These are phyloP conservation scores for Oostethus manadensis DNA, from an alignment of 2,113 vertebrate species.

Conservation along the genomic window DNA sequence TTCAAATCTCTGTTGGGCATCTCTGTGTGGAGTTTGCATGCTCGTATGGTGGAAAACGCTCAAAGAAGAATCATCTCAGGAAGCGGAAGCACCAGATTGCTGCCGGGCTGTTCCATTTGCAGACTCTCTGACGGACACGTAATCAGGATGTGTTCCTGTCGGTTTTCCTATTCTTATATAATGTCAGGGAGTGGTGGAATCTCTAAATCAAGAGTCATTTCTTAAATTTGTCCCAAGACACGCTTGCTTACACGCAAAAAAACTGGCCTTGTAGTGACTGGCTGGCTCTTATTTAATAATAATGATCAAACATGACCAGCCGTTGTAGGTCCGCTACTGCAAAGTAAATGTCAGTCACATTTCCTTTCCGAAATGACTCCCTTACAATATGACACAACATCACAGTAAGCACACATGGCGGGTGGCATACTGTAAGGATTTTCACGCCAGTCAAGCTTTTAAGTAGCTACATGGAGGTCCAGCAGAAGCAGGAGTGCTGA, in stretches of 20 bases:
- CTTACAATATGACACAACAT: too few relatives aligned
- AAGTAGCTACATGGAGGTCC: too few relatives aligned
- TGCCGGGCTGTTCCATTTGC: slow-evolving; percentile 41
- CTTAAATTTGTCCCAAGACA: background rate
- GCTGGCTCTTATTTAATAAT: background rate
- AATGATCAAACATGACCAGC: background rate
- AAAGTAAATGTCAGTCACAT: too few relatives aligned
- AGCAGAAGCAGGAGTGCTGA: too few relatives aligned
- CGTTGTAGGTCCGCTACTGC: background rate
- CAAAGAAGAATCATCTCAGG: slow-evolving; percentile 48
- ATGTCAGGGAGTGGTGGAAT: slow-evolving; percentile 5
- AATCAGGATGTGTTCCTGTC: slow-evolving; percentile 48
- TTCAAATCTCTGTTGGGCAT: too few relatives aligned
- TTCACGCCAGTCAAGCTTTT: too few relatives aligned
- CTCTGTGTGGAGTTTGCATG: too few relatives aligned
- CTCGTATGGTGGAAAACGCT: slow-evolving; percentile 65
- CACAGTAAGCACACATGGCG: too few relatives aligned
- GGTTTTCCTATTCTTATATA: slow-evolving; percentile 8
- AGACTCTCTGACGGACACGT: slow-evolving; percentile 40
- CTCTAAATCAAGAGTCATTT: background rate
- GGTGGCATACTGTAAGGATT: too few relatives aligned
- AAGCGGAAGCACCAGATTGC: slow-evolving; percentile 46
- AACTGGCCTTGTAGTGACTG: background rate
- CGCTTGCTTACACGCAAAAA: background rate
- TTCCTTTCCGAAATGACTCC: too few relatives aligned